Base-by-base conservation (phyloP, 23 tunicate species). In the Oikopleura vanhoeffeni region DNA sequence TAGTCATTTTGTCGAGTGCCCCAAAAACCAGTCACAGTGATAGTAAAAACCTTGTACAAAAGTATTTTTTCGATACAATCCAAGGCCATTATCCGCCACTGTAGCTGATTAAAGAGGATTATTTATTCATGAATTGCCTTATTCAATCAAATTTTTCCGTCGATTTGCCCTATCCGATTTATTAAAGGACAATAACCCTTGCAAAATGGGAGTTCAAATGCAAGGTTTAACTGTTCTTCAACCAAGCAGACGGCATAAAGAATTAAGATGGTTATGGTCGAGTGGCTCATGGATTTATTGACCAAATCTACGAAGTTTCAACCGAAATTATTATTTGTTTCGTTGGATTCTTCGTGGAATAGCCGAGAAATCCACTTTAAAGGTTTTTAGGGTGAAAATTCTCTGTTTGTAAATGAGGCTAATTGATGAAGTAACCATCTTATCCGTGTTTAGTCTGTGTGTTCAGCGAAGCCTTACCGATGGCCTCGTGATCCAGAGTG, bases 1-100 rank as follows among this genome's bases (percentile, higher is more conserved):
- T n/a, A n/a, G n/a, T n/a, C n/a, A n/a, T n/a, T 49, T 49, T 24
- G 64, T 49, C 64, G 64, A 49, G 13, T 49, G 64, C 13, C 24
- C 64, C 24, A 13, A 49, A 49, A 49, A 49, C 13, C 64, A 49
- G 13, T 24, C 64, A 49, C 64, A 49, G 64, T 49, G 64, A 49
- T 49, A 49, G 64, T 8, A 49, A 49, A 8, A 24, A 8, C 64
- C 64, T 49, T 49, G 64, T 24, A 24, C 24, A 24, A 49, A 49
- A 13, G 64, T 24, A 24, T 13, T 13, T 13, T 13, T 13, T 49
- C 24, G 24, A 49, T 8, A 49, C 64, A 24, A 13, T 13, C 64
- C 64, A 49, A 49, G 64, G 64, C 64, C 64, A 49, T 49, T 49
- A 49, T 49, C 64, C 64, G 64, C 64, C 64, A 49, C 64, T 49